These are phyloP conservation scores for Diphyllodes magnificus DNA, from an alignment of 2,113 vertebrate species.

Conservation along the genomic window DNA sequence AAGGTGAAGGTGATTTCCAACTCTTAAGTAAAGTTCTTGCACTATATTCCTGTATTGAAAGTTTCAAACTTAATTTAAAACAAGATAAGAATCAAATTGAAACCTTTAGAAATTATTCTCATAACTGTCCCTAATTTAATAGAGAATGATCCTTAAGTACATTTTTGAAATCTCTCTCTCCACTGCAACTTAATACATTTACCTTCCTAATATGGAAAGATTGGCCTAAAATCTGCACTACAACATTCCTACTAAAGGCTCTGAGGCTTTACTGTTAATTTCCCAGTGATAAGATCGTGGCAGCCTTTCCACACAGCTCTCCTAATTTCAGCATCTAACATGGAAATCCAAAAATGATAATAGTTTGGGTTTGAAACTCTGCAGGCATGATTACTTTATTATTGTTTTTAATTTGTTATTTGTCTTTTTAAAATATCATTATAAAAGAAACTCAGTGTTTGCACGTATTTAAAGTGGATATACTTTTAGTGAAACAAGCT, in stretches of 20 bases:
- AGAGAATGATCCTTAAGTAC: neutral
- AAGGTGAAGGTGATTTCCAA: neutral
- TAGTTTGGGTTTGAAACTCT: neutral
- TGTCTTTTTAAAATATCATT: neutral
- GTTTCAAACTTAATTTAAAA: neutral
- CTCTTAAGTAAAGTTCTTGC: neutral
- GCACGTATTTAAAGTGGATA: rapidly evolving
- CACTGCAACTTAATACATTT: neutral
- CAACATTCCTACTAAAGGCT: neutral
- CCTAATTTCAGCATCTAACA: neutral
- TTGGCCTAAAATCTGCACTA: neutral
- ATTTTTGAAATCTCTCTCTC: neutral
- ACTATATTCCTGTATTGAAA: neutral
- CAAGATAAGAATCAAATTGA: neutral
- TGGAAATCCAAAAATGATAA: neutral
- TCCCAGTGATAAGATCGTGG: conserved; percentile 16
- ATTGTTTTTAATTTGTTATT: neutral
- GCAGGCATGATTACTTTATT: neutral
- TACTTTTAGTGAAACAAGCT: neutral
- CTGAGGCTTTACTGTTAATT: neutral
- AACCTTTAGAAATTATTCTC: neutral
- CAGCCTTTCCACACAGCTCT: neutral
- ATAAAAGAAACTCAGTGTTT: neutral
- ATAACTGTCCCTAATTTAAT: neutral
- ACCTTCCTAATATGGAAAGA: neutral